Conservation (phyloP, 2,113 vertebrate species). For the Clinocottus analis region DNA sequence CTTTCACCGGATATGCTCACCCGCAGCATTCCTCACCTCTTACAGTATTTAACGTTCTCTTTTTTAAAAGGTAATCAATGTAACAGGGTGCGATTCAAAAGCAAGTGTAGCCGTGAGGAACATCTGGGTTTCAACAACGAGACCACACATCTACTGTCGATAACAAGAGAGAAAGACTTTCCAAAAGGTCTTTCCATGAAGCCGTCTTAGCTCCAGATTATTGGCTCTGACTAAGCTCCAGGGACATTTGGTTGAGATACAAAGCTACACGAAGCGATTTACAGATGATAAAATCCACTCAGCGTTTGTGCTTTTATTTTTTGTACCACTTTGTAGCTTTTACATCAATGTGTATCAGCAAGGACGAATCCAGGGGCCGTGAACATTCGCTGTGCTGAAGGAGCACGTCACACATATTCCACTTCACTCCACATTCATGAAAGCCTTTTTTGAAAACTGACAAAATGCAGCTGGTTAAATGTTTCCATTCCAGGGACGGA, state of each 20-base stretch:
- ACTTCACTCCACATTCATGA: not conserved
- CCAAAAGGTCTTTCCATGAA: no score
- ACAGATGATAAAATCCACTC: not conserved
- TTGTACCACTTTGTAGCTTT: not conserved
- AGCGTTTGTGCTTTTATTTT: not conserved
- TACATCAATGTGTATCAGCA: not conserved
- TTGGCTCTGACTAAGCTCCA: not conserved
- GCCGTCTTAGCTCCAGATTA: not conserved
- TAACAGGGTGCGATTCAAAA: not conserved
- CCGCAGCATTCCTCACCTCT: not conserved
- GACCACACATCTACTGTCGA: not conserved
- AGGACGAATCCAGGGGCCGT: no score
- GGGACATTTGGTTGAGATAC: no score
- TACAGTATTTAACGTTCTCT: not conserved
- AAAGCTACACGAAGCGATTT: no score
- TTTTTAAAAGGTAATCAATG: conserved; percentile 23
- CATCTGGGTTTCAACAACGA: not conserved
- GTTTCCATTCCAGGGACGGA: no score
- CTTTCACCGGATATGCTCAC: not conserved
- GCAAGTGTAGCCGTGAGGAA: not conserved
- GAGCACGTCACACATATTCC: not conserved
- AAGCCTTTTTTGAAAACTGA: not conserved
- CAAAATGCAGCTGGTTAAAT: no score
- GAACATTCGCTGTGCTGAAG: not conserved
- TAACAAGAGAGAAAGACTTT: not conserved